These are phyloP conservation scores for Istiophorus platypterus DNA, from an alignment of 2,113 vertebrate species.

Conservation along the genomic window DNA sequence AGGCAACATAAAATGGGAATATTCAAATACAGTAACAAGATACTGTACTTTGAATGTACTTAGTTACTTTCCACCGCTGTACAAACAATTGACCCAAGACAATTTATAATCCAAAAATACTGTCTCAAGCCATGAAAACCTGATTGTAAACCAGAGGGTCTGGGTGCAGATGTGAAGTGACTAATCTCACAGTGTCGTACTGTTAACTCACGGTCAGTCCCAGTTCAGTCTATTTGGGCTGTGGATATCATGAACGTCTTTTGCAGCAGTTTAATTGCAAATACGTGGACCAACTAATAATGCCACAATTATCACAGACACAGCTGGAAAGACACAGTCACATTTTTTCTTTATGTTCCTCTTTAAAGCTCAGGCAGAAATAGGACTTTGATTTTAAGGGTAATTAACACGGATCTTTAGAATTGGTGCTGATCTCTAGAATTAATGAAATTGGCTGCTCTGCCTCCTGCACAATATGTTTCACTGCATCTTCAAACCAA, in stretches of 20 bases:
- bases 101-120: not conserved
- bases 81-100: not conserved
- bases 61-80: not conserved
- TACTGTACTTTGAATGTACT: not conserved
- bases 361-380: conserved; percentile 8
- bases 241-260: conserved; percentile 1
- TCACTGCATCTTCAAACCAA: conserved; percentile 23
- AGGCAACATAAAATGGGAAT: not conserved
- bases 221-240: conserved; percentile 12
- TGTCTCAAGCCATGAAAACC: not conserved
- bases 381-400: conserved; percentile 5
- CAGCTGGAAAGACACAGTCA: conserved; percentile 18
- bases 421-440: conserved; percentile 31
- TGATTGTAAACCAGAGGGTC: not conserved
- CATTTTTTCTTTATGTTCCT: not conserved
- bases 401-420: conserved; percentile 34
- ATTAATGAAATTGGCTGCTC: conserved; percentile 34
- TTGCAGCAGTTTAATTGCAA: conserved; percentile 43
- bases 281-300: conserved; percentile 7
- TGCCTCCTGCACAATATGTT: conserved; percentile 28
- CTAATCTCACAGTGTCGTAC: conserved; percentile 7
- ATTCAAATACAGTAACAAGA: not conserved
- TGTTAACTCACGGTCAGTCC: conserved; percentile 5
- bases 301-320: conserved; percentile 4
- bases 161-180: conserved; percentile 1